A percentile compares a stretch with the other conserved stretches of the same genome.
phyloP scores from a whole-genome alignment of 2,113 vertebrate species.

The Atractosteus spatula region DNA sequence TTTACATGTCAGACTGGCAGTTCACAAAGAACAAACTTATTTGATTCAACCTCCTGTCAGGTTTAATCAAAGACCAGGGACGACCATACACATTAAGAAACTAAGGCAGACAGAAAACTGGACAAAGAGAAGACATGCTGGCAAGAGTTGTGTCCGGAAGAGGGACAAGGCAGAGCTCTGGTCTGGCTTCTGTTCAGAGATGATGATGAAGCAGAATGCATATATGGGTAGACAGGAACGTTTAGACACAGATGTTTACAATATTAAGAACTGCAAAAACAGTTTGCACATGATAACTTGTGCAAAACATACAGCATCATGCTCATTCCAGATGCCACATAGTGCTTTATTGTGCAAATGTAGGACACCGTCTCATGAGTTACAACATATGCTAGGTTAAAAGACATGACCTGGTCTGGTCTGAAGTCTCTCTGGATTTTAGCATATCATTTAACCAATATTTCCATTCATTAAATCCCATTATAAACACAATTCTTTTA shows the following conservation, averaged over 20 bases:
- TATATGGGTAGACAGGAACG: not conserved
- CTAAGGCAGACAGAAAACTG: slow-evolving; percentile 23
- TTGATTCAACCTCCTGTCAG: slow-evolving; percentile 31
- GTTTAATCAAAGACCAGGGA: slow-evolving; percentile 24
- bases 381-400: too few relatives aligned
- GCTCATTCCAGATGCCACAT: too few relatives aligned
- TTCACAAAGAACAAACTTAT: slow-evolving; percentile 48
- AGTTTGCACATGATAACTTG: too few relatives aligned
- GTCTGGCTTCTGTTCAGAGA: slow-evolving; percentile 16
- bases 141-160: slow-evolving; percentile 28
- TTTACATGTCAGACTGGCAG: slow-evolving; percentile 38
- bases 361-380: too few relatives aligned
- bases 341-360: too few relatives aligned
- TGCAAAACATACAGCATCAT: too few relatives aligned
- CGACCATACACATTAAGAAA: slow-evolving; percentile 20
- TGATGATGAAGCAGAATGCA: slow-evolving; percentile 1
- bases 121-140: slow-evolving; percentile 22
- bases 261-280: too few relatives aligned
- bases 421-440: not conserved
- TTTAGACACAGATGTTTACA: too few relatives aligned
- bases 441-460: not conserved
- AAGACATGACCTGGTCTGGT: too few relatives aligned
- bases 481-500: slow-evolving; percentile 54
- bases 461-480: slow-evolving; percentile 67
- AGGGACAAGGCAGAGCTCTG: slow-evolving; percentile 21